Base-by-base conservation (phyloP, 2,888 invertebrate genomes). In the Corbicula japonica region DNA sequence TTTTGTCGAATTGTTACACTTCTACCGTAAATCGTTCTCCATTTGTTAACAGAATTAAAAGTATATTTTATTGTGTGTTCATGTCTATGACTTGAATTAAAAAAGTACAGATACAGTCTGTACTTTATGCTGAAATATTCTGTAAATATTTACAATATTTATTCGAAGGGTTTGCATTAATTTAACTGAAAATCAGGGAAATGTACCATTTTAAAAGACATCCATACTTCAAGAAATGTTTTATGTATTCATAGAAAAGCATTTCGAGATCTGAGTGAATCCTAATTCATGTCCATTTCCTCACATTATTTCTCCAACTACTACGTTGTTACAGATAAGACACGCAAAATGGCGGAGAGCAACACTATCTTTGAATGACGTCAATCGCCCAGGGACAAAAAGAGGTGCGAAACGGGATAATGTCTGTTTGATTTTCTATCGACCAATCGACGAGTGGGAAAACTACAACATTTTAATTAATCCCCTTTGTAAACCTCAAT, bases 281-380 rank as follows among this genome's bases (percentile, higher is more conserved):
- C 80, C 80, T 76, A 69, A 35, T 80, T 72, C 74, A 73, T 65
- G 80, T 76, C 76, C 76, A 76, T 48, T 60, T 76, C 58, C 72
- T 72, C 72, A 72, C 68, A 56, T 62, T 52, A 61, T 50, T 65
- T 60, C 69, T 73, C 73, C 72, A 69, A 65, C 68, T 68, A 56
- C 35, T 58, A 50, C 44, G 58, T 46, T 52, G 58, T 38, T 66
- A 68, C 54, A 72, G 68, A 48, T 44, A 44, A 71, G 63, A 80
- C 80, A 80, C 75, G 76, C 68, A 80, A 80, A 68, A 80, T 80
- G 80, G 80, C 80, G 80, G 41, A 50, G 65, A 50, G 18, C n/a
- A 38, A 21, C 58, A 48, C 46, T 35, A 60, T 26, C 23, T 50
- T n/a, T 12, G 44, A 4, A 46, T 79, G 79, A 79, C 79, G 79